Evolutionary conservation across 1,140 invertebrate genomes (phyloP).

Genomic region (Drosophila ananassae): DNA sequence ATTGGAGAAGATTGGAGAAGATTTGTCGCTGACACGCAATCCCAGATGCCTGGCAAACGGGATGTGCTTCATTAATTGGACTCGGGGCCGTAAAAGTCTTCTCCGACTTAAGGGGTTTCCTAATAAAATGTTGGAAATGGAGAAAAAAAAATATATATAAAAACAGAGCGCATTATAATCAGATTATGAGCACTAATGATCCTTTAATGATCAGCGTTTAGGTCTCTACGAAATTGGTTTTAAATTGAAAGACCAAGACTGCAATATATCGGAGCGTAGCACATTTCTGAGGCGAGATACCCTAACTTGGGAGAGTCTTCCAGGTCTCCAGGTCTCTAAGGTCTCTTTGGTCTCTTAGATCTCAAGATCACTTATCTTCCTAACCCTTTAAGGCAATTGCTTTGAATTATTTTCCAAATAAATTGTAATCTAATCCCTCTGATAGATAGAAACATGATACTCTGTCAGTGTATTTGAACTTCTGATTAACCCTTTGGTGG

Average conservation of each 20-base stretch:
- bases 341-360: neutral
- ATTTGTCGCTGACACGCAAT: conserved; percentile 79
- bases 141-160: conserved; percentile 55
- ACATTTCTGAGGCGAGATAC: conserved; percentile 34
- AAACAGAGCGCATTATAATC: conserved; percentile 82
- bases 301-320: neutral
- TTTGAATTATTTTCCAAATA: neutral
- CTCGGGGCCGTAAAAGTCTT: conserved; percentile 48
- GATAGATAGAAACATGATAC: neutral
- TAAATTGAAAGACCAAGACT: conserved; percentile 67
- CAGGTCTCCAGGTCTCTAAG: no score
- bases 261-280: conserved; percentile 55
- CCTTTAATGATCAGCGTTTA: conserved; percentile 83
- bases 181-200: conserved; percentile 83
- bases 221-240: conserved; percentile 68
- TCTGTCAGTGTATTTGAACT: conserved; percentile 22
- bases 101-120: conserved; percentile 69
- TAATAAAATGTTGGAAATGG: conserved; percentile 73
- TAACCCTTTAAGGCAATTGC: neutral
- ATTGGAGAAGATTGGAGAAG: conserved; percentile 24
- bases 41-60: conserved; percentile 51
- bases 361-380: neutral
- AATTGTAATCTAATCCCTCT: conserved; percentile 1
- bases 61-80: conserved; percentile 81
- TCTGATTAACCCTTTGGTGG: conserved; percentile 21